Percentiles rank a stretch among this genome's conserved stretches.
Evolutionary conservation across 2,113 vertebrate species (phyloP).

Genomic region (Mesembrinibis cayennensis): DNA sequence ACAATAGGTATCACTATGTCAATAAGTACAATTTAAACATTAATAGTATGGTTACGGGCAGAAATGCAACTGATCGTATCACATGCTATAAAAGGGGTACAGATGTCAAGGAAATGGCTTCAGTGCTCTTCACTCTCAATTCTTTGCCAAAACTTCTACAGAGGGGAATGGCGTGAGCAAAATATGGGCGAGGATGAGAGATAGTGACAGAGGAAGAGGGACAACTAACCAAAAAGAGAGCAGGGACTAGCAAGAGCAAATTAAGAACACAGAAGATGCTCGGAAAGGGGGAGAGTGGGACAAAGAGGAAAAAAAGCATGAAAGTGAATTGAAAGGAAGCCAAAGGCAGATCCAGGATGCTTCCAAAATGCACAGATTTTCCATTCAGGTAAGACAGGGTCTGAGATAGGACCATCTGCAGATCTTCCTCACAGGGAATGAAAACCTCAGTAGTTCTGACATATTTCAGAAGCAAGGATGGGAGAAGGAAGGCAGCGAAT

Average conservation of each 20-base stretch:
- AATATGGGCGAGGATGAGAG: background rate
- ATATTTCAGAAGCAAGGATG: background rate
- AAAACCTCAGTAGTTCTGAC: background rate
- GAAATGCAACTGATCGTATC: slow-evolving; percentile 18
- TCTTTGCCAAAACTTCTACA: background rate
- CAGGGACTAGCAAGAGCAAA: background rate
- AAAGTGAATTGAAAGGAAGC: background rate
- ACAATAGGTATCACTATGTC: slow-evolving; percentile 43
- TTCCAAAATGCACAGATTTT: background rate
- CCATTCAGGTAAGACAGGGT: background rate
- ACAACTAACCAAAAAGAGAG: background rate
- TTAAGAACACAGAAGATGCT: background rate
- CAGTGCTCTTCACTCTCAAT: background rate
- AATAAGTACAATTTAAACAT: slow-evolving; percentile 49
- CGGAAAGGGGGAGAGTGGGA: accelerated
- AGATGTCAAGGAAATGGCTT: background rate
- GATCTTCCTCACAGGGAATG: background rate
- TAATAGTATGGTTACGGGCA: slow-evolving; percentile 1
- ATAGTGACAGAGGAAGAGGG: background rate
- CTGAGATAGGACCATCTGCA: background rate
- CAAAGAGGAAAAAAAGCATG: background rate
- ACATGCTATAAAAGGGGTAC: background rate
- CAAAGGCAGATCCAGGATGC: background rate
- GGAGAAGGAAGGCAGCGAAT: background rate
- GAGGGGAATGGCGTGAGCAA: background rate